A percentile compares a stretch with the other conserved stretches of the same genome.
These are phyloP conservation scores for Menidia beryllina DNA, from an alignment of 2,113 vertebrate genomes.

Conservation along the genomic window DNA sequence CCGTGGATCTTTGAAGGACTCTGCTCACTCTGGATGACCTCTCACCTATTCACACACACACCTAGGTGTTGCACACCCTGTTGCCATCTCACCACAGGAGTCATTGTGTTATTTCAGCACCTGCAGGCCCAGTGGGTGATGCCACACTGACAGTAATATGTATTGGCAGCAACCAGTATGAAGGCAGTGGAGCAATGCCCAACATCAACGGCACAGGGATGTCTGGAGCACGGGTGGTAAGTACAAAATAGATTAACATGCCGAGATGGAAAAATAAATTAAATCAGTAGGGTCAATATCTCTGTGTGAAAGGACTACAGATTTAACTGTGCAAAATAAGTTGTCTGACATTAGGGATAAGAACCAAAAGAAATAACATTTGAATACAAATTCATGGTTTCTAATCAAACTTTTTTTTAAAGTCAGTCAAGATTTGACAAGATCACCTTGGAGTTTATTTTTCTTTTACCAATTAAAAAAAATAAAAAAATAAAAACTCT, in stretches of 20 bases:
- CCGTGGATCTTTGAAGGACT: slow-evolving; percentile 27
- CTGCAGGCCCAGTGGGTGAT: slow-evolving; percentile 50
- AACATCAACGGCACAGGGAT: slow-evolving; percentile 25
- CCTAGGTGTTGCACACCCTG: slow-evolving; percentile 9
- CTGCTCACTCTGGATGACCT: slow-evolving; percentile 28
- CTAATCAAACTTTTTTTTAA: no score
- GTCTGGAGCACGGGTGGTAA: slow-evolving; percentile 10
- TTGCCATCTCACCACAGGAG: slow-evolving; percentile 33
- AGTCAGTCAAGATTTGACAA: no score
- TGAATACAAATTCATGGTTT: no score
- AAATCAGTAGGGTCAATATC: slow-evolving; percentile 2
- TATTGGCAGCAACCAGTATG: slow-evolving; percentile 65
- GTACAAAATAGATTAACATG: slow-evolving; percentile 6
- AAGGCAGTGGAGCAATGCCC: slow-evolving; percentile 32
- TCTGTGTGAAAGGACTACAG: neutral
- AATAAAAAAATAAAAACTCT: no score
- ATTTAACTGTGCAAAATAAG: neutral
- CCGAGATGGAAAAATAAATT: neutral
- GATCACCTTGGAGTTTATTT: no score
- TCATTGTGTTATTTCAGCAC: slow-evolving; percentile 51
- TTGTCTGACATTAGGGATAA: neutral
- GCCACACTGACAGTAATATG: slow-evolving; percentile 52
- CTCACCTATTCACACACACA: slow-evolving; percentile 16
- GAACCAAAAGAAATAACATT: no score
- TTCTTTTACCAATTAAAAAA: no score